phyloP scores from a whole-genome alignment of 2,797 vertebrate species.

The Enteromius trimaculatus region DNA sequence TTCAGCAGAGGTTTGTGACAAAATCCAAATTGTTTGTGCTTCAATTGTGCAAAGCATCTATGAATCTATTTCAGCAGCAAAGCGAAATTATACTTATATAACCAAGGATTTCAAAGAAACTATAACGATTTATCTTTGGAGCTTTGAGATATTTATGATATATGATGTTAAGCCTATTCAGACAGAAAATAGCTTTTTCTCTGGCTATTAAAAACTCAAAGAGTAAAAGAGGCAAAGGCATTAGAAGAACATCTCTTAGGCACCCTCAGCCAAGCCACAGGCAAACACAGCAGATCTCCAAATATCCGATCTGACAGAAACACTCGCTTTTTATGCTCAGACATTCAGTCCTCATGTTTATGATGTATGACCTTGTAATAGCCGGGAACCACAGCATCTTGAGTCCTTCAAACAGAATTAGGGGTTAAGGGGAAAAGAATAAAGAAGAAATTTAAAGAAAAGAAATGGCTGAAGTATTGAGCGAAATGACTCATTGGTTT shows the following conservation, averaged over 20 bases:
- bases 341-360: conserved; percentile 45
- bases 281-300: conserved; percentile 42
- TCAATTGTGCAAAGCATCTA: conserved; percentile 4
- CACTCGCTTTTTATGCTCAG: conserved; percentile 34
- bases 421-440: not conserved
- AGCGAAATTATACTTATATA: conserved; percentile 14
- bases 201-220: conserved; percentile 25
- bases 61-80: conserved; percentile 1
- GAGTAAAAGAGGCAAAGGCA: conserved; percentile 33
- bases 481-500: not conserved
- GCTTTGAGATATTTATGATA: conserved; percentile 45
- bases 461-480: conserved; percentile 2
- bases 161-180: conserved; percentile 37
- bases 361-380: conserved; percentile 55
- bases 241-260: conserved; percentile 4
- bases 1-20: not conserved
- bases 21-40: conserved; percentile 4
- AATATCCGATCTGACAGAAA: conserved; percentile 52
- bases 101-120: conserved; percentile 3
- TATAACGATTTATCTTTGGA: conserved; percentile 18
- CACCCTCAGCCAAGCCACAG: conserved; percentile 46
- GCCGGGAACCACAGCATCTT: conserved; percentile 55
- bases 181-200: conserved; percentile 39
- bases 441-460: not conserved
- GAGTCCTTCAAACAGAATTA: conserved; percentile 56